phyloP scores from a whole-genome alignment of 2,797 vertebrate species.

The Hylomyscus alleni region DNA sequence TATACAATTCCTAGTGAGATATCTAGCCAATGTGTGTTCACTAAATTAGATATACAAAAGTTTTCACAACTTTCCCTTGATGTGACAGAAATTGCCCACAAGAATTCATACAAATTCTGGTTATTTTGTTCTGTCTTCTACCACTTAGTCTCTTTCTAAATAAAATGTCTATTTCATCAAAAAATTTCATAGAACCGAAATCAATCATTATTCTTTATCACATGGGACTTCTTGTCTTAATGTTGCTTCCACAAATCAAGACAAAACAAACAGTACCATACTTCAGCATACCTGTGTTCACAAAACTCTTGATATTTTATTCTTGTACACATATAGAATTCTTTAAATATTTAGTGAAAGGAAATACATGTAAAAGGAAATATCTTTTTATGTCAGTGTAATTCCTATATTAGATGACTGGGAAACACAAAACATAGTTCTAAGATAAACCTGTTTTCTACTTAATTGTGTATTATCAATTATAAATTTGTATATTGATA shows the following conservation, averaged over 20 bases:
- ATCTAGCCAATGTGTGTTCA: background rate
- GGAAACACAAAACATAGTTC: constrained; percentile 25
- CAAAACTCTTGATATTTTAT: background rate
- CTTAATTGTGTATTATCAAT: constrained; percentile 63
- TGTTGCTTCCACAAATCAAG: background rate
- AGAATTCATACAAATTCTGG: background rate
- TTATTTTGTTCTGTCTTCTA: background rate
- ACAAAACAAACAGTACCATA: background rate
- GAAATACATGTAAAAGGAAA: background rate
- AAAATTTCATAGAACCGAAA: background rate
- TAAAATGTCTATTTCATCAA: background rate
- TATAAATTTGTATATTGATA: constrained; percentile 47
- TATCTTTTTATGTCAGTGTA: background rate
- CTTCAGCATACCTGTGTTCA: background rate
- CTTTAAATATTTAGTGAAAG: constrained; percentile 13
- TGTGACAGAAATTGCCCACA: background rate
- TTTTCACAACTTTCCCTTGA: constrained; percentile 27
- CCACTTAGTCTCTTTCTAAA: background rate
- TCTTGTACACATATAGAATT: background rate
- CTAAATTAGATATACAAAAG: background rate
- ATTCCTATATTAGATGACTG: background rate
- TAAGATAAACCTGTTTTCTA: constrained; percentile 29
- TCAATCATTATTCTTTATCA: background rate
- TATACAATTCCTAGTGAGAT: background rate
- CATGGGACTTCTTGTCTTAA: background rate